Evolutionary conservation across 2,888 invertebrate species (phyloP), one percentile per base, ranked within the genome.

Genomic region (Darwinula stevensoni): DNA sequence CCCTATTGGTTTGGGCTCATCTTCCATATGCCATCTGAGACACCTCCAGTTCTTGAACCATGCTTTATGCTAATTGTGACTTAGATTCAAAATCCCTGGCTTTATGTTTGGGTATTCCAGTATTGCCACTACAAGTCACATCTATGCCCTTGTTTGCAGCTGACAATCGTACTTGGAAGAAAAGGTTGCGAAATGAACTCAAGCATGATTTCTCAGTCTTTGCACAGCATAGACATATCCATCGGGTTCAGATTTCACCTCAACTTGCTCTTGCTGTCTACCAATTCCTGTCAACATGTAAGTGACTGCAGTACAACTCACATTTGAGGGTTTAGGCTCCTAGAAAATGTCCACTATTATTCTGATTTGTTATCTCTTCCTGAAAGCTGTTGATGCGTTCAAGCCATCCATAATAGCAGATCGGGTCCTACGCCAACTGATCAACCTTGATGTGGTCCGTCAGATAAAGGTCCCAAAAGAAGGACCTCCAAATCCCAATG

Each of bases 231-330:
- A 22, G n/a, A n/a, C n/a, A n/a, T n/a, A n/a, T 9, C 44, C 73
- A 73, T 45, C 61, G 65, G 30, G 70, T 76, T 38, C 67, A 72
- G 39, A 73, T 91, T 43, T 78, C 84, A 4, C 84, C 88, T 0
- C 91, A 94, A 49, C 59, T 94, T 36, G 72, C 76, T 0, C 56
- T 91, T 35, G 91, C 91, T 33, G 75, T 84, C 40, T 86, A 75
- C 61, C 91, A 91, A 56, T 94, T 75, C 51, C 57, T 94, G 37
- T 78, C 76, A 44, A 78, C 86, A 38, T 70, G 88, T 86, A 54
- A 65, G 67, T 58, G 22, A n/a, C 22, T 22, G 6, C n/a, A 9
- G 9, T 22, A 22, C n/a, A 9, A 6, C 6, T 9, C 22, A n/a
- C n/a, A n/a, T 6, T 22, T 22, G 22, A 22, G 22, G 22, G n/a